Base-by-base conservation (phyloP, 2,888 invertebrate genomes). In the Phorcus lineatus region DNA sequence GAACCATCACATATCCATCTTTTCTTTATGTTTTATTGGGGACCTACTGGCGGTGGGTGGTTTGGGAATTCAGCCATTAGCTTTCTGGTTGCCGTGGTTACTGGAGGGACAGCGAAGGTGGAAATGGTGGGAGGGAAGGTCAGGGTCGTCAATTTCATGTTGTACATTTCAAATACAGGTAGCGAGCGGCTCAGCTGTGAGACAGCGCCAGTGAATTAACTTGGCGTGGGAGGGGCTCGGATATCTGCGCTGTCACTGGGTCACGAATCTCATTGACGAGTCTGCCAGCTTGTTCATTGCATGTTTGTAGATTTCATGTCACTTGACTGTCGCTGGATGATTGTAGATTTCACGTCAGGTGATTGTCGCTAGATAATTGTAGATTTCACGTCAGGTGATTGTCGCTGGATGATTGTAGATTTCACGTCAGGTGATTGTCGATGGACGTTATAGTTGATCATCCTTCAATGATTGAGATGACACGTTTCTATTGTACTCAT, bases 1-100 rank as follows among this genome's bases (percentile, higher is more conserved):
- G 47, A 47, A 13, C 47, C 47, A 11, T 13, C 47, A 47, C 47
- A 47, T 6, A 47, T 28, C 24, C 62, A 62, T 62, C 62, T 62
- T 57, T 62, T 62, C 62, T 62, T 62, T 62, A 62, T 24, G 62
- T 62, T 62, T 62, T 62, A 62, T 62, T 62, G 28, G 24, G 28
- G 28, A 11, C 62, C 28, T 31, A 62, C 24, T 4, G 47, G 4
- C 62, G 11, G 62, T 62, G 62, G 62, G 62, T 62, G 62, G 62
- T 13, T n/a, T 24, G 62, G 47, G 11, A 62, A 24, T 62, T 62
- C 62, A 62, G 24, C 62, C 62, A 62, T 62, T 62, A 62, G 62
- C 62, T 62, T 62, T 62, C 62, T 62, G 16, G 62, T 62, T 62
- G 22, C 28, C 62, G 17, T 62, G 62, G 62, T 28, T 28, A 62